A percentile compares a stretch with the other conserved stretches of the same genome.
These are phyloP conservation scores for Drosophila insularis DNA, from an alignment of 1,140 invertebrate genomes.

Conservation along the genomic window DNA sequence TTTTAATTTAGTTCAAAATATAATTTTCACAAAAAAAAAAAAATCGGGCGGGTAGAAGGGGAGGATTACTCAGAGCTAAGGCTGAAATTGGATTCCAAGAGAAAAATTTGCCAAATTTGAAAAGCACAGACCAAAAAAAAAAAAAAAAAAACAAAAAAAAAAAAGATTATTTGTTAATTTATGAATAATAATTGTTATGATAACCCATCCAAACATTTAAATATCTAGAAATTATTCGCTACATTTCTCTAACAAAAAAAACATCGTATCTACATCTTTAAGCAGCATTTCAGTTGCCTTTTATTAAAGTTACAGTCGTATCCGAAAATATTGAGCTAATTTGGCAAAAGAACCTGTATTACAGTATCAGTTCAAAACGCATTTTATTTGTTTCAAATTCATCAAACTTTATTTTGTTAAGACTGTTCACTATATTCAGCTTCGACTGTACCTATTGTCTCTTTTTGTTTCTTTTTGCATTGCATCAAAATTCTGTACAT, in stretches of 20 bases:
- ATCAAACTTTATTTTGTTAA: too few relatives aligned
- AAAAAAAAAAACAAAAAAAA: constrained; percentile 59
- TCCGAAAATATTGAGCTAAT: too few relatives aligned
- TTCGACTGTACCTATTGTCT: too few relatives aligned
- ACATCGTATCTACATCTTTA: background rate
- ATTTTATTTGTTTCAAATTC: too few relatives aligned
- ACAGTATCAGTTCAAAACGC: too few relatives aligned
- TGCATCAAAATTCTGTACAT: background rate
- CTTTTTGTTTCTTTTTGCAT: background rate
- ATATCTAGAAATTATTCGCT: background rate
- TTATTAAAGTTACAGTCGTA: background rate
- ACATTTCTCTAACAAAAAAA: background rate
- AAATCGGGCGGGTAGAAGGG: background rate
- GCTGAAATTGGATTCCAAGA: constrained; percentile 54
- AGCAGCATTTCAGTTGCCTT: background rate
- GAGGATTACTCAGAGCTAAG: constrained; percentile 29
- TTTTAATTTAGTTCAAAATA: constrained; percentile 62
- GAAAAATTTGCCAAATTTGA: constrained; percentile 57
- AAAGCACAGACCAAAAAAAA: constrained; percentile 65
- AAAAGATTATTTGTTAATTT: background rate
- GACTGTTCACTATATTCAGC: too few relatives aligned
- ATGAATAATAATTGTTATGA: background rate
- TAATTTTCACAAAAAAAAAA: too few relatives aligned
- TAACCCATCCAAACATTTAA: background rate
- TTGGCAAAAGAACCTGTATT: too few relatives aligned